Conservation (phyloP, 2,113 vertebrate genomes). For the Brachyistius frenatus region DNA sequence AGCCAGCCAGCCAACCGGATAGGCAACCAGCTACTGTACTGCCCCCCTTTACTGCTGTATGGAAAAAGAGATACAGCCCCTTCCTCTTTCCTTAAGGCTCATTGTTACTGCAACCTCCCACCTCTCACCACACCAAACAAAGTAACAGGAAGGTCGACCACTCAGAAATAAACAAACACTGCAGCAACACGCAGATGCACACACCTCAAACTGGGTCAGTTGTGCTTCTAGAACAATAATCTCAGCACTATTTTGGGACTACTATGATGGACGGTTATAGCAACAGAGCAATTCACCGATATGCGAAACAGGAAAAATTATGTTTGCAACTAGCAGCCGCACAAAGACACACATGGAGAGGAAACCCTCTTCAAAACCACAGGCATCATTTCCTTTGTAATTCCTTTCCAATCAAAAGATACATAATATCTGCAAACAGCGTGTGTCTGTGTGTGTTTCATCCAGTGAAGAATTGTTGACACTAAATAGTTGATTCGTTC, state of each 20-base stretch:
- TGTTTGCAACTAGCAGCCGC: slow-evolving; percentile 45
- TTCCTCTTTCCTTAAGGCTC: slow-evolving; percentile 34
- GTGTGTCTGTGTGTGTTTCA: slow-evolving; percentile 26
- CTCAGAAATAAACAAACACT: slow-evolving; percentile 74
- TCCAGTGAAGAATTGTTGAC: slow-evolving; percentile 5
- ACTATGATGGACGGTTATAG: slow-evolving; percentile 70
- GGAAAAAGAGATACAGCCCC: slow-evolving; percentile 50
- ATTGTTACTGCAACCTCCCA: slow-evolving; percentile 59
- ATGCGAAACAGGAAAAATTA: slow-evolving; percentile 60
- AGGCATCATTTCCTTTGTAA: slow-evolving; percentile 67
- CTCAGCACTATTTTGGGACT: slow-evolving; percentile 70
- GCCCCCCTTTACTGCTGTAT: slow-evolving; percentile 62
- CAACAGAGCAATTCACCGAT: slow-evolving; percentile 58
- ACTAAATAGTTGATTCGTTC: slow-evolving; percentile 41
- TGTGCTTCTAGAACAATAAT: slow-evolving; percentile 75
- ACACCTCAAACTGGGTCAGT: slow-evolving; percentile 74
- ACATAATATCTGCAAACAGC: slow-evolving; percentile 66
- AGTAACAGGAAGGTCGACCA: slow-evolving; percentile 71
- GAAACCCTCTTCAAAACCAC: slow-evolving; percentile 70
- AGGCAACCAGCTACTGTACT: slow-evolving; percentile 56
- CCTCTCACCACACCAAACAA: slow-evolving; percentile 64
- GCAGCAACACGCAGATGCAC: slow-evolving; percentile 30
- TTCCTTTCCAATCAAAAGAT: slow-evolving; percentile 65
- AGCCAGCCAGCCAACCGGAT: slow-evolving; percentile 69
- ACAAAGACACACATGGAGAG: slow-evolving; percentile 43